A percentile compares a stretch with the other conserved stretches of the same genome.
phyloP scores from a whole-genome alignment of 2,797 vertebrate species.

The Pogonophryne albipinna region DNA sequence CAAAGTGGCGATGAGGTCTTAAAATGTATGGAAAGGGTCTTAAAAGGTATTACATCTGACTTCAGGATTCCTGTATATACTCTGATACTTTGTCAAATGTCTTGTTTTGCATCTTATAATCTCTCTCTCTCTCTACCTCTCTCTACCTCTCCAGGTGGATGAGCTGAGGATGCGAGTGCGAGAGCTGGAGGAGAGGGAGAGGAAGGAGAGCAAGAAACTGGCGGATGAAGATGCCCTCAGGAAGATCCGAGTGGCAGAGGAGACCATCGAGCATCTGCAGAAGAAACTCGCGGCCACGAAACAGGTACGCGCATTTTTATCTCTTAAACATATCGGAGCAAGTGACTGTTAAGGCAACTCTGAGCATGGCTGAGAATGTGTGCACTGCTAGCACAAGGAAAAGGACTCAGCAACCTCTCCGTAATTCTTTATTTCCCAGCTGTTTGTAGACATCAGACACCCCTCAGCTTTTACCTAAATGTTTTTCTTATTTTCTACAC shows the following conservation, averaged over 20 bases:
- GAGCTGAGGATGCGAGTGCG: constrained; percentile 90
- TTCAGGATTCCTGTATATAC: no score
- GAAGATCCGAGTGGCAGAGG: constrained; percentile 92
- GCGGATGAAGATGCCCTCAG: constrained; percentile 93
- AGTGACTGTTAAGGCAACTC: neutral
- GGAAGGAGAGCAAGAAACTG: constrained; percentile 93
- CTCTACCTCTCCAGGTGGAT: constrained; percentile 84
- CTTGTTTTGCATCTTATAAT: neutral
- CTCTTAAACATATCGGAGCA: neutral
- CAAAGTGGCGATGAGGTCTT: no score
- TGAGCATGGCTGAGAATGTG: neutral
- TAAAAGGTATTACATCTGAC: no score
- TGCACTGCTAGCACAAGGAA: neutral
- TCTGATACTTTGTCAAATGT: neutral
- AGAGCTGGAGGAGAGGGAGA: constrained; percentile 92
- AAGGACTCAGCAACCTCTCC: neutral
- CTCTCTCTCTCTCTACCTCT: no score
- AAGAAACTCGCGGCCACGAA: constrained; percentile 94
- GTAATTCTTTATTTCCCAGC: neutral
- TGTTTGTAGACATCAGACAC: neutral
- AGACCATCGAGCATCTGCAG: constrained; percentile 94
- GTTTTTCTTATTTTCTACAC: neutral
- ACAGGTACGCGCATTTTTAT: constrained; percentile 82
- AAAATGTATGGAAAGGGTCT: no score
- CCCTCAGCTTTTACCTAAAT: neutral